Conservation (phyloP, 2,888 invertebrate species). For the Volucella bombylans region DNA sequence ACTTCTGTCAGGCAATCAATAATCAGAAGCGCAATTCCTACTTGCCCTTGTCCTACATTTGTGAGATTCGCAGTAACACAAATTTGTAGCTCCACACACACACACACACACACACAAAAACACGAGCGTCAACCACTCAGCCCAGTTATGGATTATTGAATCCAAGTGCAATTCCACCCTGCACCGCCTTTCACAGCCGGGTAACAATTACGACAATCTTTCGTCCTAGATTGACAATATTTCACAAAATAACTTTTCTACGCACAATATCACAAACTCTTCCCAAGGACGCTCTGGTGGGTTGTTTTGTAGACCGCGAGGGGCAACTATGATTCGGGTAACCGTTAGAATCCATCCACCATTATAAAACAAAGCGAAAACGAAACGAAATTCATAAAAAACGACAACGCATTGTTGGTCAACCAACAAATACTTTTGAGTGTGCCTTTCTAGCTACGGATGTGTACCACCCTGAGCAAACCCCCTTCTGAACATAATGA, state of each 20-base stretch:
- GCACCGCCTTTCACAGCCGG: background rate
- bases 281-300: conserved; percentile 48
- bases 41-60: conserved; percentile 70
- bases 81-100: background rate
- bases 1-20: conserved; percentile 67
- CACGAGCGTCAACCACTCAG: conserved; percentile 41
- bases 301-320: background rate
- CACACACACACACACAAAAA: background rate
- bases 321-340: conserved; percentile 18
- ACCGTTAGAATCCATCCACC: conserved; percentile 42
- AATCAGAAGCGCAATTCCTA: conserved; percentile 57
- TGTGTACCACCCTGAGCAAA: background rate
- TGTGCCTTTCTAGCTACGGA: background rate
- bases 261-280: conserved; percentile 36
- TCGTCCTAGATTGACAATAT: conserved; percentile 56
- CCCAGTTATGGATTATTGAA: conserved; percentile 60
- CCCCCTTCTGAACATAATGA: conserved; percentile 5
- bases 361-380: conserved; percentile 46
- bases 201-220: conserved; percentile 40
- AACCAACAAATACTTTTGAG: conserved; percentile 47
- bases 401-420: conserved; percentile 65
- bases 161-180: conserved; percentile 49
- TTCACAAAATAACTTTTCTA: conserved; percentile 37
- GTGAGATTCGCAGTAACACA: conserved; percentile 15
- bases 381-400: conserved; percentile 18